These are phyloP conservation scores for Leucosticte australis DNA, from an alignment of 2,113 vertebrate genomes.

Conservation along the genomic window DNA sequence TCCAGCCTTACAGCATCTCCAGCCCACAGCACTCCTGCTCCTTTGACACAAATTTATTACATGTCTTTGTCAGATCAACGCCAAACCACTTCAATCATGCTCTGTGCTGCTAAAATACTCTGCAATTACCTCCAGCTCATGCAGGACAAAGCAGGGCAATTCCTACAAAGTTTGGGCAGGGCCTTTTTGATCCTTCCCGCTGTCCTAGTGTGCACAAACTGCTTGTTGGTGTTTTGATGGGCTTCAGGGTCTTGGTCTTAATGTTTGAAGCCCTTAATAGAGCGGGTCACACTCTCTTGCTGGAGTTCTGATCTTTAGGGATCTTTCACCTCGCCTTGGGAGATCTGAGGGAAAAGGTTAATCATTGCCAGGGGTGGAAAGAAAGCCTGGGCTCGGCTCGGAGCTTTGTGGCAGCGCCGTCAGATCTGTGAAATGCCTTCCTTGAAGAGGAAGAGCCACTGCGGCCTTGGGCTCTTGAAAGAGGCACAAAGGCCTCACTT, in stretches of 20 bases:
- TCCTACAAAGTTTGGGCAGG: background rate
- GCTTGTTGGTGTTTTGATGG: slow-evolving; percentile 38
- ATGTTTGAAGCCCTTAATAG: slow-evolving; percentile 38
- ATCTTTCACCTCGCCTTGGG: slow-evolving; percentile 17
- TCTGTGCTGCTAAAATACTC: background rate
- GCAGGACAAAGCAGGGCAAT: background rate
- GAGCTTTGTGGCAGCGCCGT: background rate
- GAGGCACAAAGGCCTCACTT: background rate
- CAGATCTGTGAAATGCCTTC: slow-evolving; percentile 18
- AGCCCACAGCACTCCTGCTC: background rate
- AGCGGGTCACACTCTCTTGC: slow-evolving; percentile 8
- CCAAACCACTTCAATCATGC: background rate
- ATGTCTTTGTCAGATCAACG: background rate
- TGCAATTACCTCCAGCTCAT: background rate
- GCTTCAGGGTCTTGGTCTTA: slow-evolving; percentile 2
- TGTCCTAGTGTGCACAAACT: background rate
- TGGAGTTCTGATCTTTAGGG: slow-evolving; percentile 40
- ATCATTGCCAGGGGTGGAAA: background rate
- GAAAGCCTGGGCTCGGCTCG: background rate
- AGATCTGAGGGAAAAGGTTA: slow-evolving; percentile 53
- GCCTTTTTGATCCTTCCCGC: background rate
- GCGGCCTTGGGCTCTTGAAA: background rate
- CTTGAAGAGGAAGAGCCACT: background rate
- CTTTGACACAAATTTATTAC: background rate
- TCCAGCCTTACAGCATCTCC: background rate